A percentile compares a stretch with the other conserved stretches of the same genome.
Evolutionary conservation across 2,888 invertebrate species (phyloP).

Genomic region (Bedellia somnulentella): DNA sequence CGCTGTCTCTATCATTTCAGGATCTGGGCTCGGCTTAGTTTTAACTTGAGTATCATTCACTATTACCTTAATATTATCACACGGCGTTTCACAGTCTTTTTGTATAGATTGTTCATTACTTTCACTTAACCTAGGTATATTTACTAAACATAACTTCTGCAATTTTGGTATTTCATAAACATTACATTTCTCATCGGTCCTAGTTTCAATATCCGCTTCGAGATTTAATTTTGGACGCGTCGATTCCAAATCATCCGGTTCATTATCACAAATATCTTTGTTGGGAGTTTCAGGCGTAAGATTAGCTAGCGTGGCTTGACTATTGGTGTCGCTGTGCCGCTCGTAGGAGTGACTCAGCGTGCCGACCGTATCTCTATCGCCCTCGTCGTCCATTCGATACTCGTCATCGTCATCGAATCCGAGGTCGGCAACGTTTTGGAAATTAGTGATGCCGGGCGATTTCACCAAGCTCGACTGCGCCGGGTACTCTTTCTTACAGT

Average conservation of each 20-base stretch:
- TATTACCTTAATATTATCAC: constrained; percentile 36
- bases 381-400: constrained; percentile 14
- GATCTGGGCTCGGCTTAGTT: no score
- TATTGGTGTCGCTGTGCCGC: constrained; percentile 39
- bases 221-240: neutral
- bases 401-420: constrained; percentile 31
- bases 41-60: constrained; percentile 33
- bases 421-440: constrained; percentile 37
- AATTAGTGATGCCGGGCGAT: constrained; percentile 47
- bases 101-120: constrained; percentile 30
- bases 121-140: constrained; percentile 42
- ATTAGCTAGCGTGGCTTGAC: constrained; percentile 47
- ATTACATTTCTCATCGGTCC: constrained; percentile 15
- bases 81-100: constrained; percentile 47
- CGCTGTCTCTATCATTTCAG: constrained; percentile 2
- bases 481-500: constrained; percentile 47
- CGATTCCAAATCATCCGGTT: constrained; percentile 9
- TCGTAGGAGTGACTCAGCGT: constrained; percentile 50
- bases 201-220: neutral
- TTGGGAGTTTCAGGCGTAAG: constrained; percentile 45
- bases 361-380: constrained; percentile 39
- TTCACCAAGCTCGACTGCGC: constrained; percentile 45
- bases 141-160: constrained; percentile 42
- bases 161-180: constrained; percentile 38
- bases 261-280: constrained; percentile 27